phyloP scores from a whole-genome alignment of 2,113 vertebrate genomes.

The Caloenas nicobarica region DNA sequence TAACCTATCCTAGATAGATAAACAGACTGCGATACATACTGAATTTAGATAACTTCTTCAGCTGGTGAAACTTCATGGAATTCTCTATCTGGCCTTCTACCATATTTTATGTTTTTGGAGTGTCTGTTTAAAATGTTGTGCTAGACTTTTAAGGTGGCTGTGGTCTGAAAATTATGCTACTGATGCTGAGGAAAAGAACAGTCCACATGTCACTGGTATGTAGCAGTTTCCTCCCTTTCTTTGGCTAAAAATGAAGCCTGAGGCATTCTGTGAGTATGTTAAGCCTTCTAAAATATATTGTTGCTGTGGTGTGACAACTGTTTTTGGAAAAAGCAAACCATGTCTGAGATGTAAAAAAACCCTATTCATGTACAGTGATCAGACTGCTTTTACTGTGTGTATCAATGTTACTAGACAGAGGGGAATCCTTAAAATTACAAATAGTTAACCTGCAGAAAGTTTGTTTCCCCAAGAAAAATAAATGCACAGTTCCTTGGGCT shows the following conservation, averaged over 20 bases:
- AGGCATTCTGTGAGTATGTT: background rate
- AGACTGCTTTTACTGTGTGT: background rate
- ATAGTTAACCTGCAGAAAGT: background rate
- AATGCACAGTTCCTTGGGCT: background rate
- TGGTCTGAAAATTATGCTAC: background rate
- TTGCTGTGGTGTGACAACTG: background rate
- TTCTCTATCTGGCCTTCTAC: background rate
- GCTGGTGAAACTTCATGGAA: background rate
- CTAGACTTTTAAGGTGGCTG: background rate
- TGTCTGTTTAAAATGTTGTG: background rate
- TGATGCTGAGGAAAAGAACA: background rate
- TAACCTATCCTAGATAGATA: background rate
- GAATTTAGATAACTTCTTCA: background rate
- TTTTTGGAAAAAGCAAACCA: background rate
- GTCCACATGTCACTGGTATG: background rate
- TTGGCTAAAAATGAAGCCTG: background rate
- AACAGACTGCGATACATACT: background rate
- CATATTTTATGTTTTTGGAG: background rate
- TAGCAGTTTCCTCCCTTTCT: background rate
- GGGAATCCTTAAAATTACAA: background rate
- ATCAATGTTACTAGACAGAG: background rate
- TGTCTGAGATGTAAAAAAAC: background rate
- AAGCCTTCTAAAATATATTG: background rate
- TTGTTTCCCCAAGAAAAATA: background rate
- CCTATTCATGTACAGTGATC: fast-evolving